Evolutionary conservation across 2,113 vertebrate genomes (phyloP), one percentile per base, ranked within the genome.

Genomic region (Leucoraja erinaceus): DNA sequence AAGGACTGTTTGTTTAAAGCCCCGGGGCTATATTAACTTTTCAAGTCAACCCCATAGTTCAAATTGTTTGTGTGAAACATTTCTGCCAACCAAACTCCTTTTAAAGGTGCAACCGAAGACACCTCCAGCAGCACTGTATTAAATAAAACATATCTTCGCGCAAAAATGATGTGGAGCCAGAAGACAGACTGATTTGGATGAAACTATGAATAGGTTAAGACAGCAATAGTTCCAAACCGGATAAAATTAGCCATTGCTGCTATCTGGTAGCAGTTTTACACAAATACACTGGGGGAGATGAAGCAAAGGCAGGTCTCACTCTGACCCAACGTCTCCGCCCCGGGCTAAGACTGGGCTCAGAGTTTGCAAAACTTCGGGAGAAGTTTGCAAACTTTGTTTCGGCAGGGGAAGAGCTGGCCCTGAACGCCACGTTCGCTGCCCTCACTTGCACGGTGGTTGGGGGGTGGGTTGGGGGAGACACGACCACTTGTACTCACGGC

Each of bases 231-330:
- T 66, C 86, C 86, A 90, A 61, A 0, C 63, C 20, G 61, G 86
- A n/a, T 86, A 86, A 86, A 61, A 86, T 86, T 86, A 86, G 81
- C 81, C 81, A 59, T 61, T 81, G 20, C 78, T 54, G 78, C 38
- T 81, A n/a, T 28, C 81, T 61, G 56, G 11, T n/a, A n/a, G 81
- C 56, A 86, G 10, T 61, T 86, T 61, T 14, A 61, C 56, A 86
- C 81, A 86, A 86, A 86, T 86, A n/a, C 5, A 61, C 81, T 6
- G 54, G n/a, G 59, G 56, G 7, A 84, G 22, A 8, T n/a, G 54
- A 56, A 2, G 12, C 33, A 16, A 79, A 79, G 5, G 22, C 18
- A 28, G 7, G 7, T 0, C 8, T 28, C 74, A 75, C 28, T 0
- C 56, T 59, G 11, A 25, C 25, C 56, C 4, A 83, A 25, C 56